Conservation (phyloP, 2,888 invertebrate species). For the Hypolimnas misippus region DNA sequence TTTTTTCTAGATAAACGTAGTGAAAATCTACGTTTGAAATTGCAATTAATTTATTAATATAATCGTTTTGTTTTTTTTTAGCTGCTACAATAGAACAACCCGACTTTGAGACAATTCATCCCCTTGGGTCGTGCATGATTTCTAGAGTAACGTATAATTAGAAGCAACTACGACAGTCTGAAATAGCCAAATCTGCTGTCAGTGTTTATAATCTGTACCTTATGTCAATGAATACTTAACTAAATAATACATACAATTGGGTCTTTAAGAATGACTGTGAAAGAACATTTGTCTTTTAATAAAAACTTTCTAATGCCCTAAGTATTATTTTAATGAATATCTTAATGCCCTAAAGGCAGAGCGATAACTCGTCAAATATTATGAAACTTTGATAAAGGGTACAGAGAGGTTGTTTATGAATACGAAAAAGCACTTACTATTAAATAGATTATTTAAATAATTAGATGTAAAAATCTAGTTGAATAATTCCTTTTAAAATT, state of each 20-base stretch:
- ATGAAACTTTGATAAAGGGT: conserved; percentile 45
- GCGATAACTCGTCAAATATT: not conserved
- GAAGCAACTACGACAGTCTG: conserved; percentile 55
- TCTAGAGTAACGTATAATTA: conserved; percentile 49
- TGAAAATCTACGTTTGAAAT: conserved; percentile 9
- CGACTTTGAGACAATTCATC: conserved; percentile 85
- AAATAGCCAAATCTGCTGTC: conserved; percentile 53
- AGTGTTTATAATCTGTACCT: conserved; percentile 45
- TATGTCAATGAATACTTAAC: conserved; percentile 27
- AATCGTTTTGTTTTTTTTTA: conserved; percentile 69
- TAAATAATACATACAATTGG: not conserved
- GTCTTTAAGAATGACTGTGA: not conserved
- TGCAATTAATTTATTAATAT: conserved; percentile 25
- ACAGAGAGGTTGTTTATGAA: conserved; percentile 42
- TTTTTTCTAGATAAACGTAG: not conserved
- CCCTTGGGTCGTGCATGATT: conserved; percentile 72
- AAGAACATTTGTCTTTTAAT: not conserved
- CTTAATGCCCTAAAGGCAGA: not conserved
- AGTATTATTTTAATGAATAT: too few species aligned
- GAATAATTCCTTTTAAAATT: conserved; percentile 40
- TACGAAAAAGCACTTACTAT: conserved; percentile 44
- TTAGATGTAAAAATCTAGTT: conserved; percentile 42
- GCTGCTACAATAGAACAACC: conserved; percentile 93
- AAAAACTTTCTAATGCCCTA: not conserved
- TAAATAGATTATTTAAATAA: conserved; percentile 41